Percentiles rank a stretch among this genome's conserved stretches.
These are phyloP conservation scores for Luehdorfia chinensis DNA, from an alignment of 1,140 invertebrate species.

Conservation along the genomic window DNA sequence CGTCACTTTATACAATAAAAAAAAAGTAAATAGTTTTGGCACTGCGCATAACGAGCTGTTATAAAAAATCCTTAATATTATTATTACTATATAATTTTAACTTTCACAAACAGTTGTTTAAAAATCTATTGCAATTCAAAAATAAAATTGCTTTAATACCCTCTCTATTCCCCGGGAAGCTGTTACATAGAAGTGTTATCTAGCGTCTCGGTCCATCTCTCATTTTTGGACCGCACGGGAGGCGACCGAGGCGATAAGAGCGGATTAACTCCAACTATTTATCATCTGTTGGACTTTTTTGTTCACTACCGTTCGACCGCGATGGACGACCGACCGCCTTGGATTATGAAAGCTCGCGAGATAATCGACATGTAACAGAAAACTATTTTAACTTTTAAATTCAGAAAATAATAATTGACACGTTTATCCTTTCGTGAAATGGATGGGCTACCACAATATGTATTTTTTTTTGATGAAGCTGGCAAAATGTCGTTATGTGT, in stretches of 20 bases:
- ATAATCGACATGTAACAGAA: not conserved
- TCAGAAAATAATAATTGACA: too few species aligned
- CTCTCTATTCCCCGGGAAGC: slow-evolving; percentile 42
- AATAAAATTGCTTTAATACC: slow-evolving; percentile 30
- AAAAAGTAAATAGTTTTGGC: too few species aligned
- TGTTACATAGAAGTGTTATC: slow-evolving; percentile 70
- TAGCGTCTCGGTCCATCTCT: slow-evolving; percentile 55
- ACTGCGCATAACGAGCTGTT: too few species aligned
- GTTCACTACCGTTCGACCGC: slow-evolving; percentile 55
- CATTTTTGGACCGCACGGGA: slow-evolving; percentile 73
- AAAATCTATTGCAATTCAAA: slow-evolving; percentile 16
- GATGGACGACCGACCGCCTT: slow-evolving; percentile 36
- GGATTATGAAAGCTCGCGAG: slow-evolving; percentile 25
- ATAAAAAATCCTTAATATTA: too few species aligned
- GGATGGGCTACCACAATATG: too few species aligned
- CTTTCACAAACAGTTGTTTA: too few species aligned
- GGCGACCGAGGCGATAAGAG: slow-evolving; percentile 57
- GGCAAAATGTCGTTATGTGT: too few species aligned
- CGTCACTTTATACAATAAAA: too few species aligned
- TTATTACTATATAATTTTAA: too few species aligned
- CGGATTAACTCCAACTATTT: slow-evolving; percentile 72
- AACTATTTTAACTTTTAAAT: not conserved
- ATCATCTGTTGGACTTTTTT: slow-evolving; percentile 69
- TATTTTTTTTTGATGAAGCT: too few species aligned
- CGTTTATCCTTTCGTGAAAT: too few species aligned